phyloP scores from a whole-genome alignment of 2,113 vertebrate species.

The Serinus canaria region DNA sequence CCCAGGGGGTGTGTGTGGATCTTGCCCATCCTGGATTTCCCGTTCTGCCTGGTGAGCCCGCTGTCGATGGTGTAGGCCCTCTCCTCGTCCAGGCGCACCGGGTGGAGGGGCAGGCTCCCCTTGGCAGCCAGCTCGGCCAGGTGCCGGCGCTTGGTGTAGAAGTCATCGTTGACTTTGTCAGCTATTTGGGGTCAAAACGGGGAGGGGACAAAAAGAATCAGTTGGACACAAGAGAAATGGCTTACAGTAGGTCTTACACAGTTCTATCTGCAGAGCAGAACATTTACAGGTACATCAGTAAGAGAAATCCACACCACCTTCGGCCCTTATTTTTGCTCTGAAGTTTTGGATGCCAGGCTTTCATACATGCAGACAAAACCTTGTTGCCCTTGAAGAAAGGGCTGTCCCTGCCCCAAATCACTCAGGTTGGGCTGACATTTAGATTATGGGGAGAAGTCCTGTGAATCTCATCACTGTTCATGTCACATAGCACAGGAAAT shows the following conservation, averaged over 20 bases:
- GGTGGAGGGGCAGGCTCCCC: conserved; percentile 89
- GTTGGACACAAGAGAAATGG: not conserved
- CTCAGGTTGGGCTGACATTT: not conserved
- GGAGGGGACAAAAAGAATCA: conserved; percentile 6
- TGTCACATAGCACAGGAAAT: not conserved
- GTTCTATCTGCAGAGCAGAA: not conserved
- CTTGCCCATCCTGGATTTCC: conserved; percentile 82
- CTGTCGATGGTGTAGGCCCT: conserved; percentile 87
- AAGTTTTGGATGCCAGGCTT: not conserved
- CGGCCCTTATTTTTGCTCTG: not conserved
- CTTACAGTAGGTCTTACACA: not conserved
- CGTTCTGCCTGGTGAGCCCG: conserved; percentile 81
- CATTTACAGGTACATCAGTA: not conserved
- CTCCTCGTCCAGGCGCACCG: conserved; percentile 86
- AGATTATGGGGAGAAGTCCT: not conserved
- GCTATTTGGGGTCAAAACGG: conserved; percentile 67
- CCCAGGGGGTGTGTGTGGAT: conserved; percentile 83
- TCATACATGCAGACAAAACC: not conserved
- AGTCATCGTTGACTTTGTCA: conserved; percentile 92
- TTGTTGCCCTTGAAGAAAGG: not conserved
- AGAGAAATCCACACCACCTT: not conserved
- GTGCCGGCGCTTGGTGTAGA: conserved; percentile 89
- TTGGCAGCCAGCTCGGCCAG: conserved; percentile 90
- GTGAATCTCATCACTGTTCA: rapidly evolving
- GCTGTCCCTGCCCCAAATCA: not conserved